Conservation (phyloP, 2,113 vertebrate genomes). For the Chrysochloris asiatica region DNA sequence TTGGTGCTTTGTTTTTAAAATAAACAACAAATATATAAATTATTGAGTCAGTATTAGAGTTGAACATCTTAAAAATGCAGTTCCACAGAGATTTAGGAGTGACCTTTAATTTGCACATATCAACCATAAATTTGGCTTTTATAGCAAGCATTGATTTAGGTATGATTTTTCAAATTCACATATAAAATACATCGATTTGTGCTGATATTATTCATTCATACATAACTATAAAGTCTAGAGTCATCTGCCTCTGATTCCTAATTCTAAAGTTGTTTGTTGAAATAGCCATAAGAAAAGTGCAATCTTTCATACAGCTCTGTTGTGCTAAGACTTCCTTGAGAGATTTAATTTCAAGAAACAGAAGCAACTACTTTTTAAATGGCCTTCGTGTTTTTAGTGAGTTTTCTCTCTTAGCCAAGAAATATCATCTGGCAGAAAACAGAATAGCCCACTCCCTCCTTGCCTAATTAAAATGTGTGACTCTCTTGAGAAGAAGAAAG, state of each 20-base stretch:
- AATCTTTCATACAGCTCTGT: neutral
- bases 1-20: neutral
- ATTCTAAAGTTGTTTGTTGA: constrained; percentile 14
- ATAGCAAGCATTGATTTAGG: neutral
- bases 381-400: neutral
- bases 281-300: constrained; percentile 25
- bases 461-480: constrained; percentile 49
- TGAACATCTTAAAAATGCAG: neutral
- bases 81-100: neutral
- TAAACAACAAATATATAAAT: neutral
- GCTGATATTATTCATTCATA: neutral
- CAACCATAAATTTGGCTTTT: neutral
- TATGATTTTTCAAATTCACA: neutral
- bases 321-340: constrained; percentile 20
- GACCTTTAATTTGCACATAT: neutral
- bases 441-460: constrained; percentile 40
- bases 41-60: neutral
- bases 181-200: neutral
- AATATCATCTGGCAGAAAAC: constrained; percentile 39
- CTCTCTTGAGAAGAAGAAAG: constrained; percentile 36
- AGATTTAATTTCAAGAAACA: constrained; percentile 55
- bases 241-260: neutral
- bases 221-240: neutral
- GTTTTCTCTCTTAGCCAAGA: constrained; percentile 35
- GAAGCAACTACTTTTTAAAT: constrained; percentile 44